Evolutionary conservation across 2,888 invertebrate genomes (phyloP).

Genomic region (Catocala fraxini): DNA sequence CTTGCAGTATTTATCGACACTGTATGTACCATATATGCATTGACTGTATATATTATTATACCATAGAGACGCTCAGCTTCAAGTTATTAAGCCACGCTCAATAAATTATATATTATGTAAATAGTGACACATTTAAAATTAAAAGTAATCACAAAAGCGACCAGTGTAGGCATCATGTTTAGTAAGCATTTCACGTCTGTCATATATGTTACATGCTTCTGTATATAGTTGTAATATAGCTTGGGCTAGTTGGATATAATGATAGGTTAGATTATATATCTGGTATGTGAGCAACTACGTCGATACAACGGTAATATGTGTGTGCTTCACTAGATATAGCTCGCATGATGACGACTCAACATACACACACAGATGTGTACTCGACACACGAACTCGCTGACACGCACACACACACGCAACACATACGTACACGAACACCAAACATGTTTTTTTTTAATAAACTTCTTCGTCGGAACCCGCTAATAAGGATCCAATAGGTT

Average conservation of each 20-base stretch:
- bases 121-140: slow-evolving; percentile 39
- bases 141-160: slow-evolving; percentile 26
- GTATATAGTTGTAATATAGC: slow-evolving; percentile 65
- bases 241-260: slow-evolving; percentile 55
- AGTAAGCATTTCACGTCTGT: slow-evolving; percentile 43
- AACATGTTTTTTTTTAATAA: slow-evolving; percentile 52
- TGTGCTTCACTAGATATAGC: slow-evolving; percentile 80
- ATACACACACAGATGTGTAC: slow-evolving; percentile 17
- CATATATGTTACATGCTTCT: slow-evolving; percentile 62
- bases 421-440: slow-evolving; percentile 58
- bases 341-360: slow-evolving; percentile 68
- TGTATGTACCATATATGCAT: slow-evolving; percentile 50
- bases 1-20: slow-evolving; percentile 37
- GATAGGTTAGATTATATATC: slow-evolving; percentile 60
- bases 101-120: slow-evolving; percentile 42
- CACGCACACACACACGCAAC: slow-evolving; percentile 59
- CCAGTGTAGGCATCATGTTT: slow-evolving; percentile 34
- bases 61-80: slow-evolving; percentile 35
- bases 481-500: slow-evolving; percentile 54
- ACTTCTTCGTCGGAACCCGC: slow-evolving; percentile 42
- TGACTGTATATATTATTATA: slow-evolving; percentile 45
- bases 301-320: slow-evolving; percentile 64
- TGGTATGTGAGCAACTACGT: slow-evolving; percentile 86
- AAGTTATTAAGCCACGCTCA: slow-evolving; percentile 42
- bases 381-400: slow-evolving; percentile 20